These are phyloP conservation scores for Ips typographus DNA, from an alignment of 1,140 invertebrate genomes.

Conservation along the genomic window DNA sequence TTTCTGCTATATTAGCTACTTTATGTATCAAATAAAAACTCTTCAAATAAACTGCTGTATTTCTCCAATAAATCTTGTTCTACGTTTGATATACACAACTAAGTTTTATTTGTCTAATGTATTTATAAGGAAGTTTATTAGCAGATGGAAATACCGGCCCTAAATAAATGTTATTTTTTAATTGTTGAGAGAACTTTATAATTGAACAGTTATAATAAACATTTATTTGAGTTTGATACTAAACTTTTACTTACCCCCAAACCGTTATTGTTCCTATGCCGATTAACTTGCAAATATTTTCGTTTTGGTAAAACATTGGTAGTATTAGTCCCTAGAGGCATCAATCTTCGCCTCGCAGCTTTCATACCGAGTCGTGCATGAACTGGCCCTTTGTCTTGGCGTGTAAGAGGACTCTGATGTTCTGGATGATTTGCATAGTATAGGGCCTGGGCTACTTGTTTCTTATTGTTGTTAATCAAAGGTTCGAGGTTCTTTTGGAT, in stretches of 20 bases:
- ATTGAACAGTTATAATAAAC: not conserved
- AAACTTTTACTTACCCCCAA: not conserved
- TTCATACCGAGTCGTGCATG: conserved; percentile 18
- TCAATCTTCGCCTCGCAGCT: conserved; percentile 9
- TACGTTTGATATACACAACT: too few species aligned
- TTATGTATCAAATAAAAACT: too few species aligned
- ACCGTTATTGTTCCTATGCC: conserved; percentile 5
- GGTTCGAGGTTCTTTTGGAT: conserved; percentile 17
- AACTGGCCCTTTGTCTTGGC: conserved; percentile 14
- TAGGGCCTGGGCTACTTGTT: conserved; percentile 10
- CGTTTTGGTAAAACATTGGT: conserved; percentile 17
- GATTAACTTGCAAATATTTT: not conserved
- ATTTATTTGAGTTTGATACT: not conserved
- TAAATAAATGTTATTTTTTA: too few species aligned
- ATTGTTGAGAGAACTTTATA: not conserved
- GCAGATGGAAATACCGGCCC: too few species aligned
- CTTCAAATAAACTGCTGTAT: too few species aligned
- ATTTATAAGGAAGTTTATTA: too few species aligned
- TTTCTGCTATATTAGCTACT: too few species aligned
- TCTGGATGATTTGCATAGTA: conserved; percentile 19
- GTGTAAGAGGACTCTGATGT: conserved; percentile 13
- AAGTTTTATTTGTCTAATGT: too few species aligned
- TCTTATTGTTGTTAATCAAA: conserved; percentile 14
- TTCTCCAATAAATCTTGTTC: too few species aligned
- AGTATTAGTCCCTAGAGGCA: conserved; percentile 28